A percentile compares a stretch with the other conserved stretches of the same genome.
phyloP scores from a whole-genome alignment of 1,140 invertebrate species.

The Ips typographus region DNA sequence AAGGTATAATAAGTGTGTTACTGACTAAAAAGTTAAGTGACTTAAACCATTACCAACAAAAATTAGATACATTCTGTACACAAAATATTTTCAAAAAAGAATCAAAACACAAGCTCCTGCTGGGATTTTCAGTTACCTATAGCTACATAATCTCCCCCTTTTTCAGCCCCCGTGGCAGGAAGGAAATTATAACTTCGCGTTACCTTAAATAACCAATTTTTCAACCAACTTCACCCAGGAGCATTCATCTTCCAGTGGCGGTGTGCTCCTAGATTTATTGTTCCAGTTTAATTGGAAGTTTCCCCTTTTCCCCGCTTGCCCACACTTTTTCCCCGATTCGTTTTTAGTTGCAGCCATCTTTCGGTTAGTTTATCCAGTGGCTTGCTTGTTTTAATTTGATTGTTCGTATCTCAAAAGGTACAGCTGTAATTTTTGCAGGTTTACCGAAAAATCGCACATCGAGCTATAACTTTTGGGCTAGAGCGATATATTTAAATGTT shows the following conservation, averaged over 20 bases:
- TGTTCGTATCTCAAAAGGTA: too few species aligned
- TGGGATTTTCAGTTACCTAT: too few species aligned
- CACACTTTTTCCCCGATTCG: background rate
- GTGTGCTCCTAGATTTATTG: background rate
- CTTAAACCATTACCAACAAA: too few species aligned
- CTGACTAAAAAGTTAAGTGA: too few species aligned
- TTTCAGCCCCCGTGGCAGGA: background rate
- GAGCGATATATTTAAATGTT: slow-evolving; percentile 18
- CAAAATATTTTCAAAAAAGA: too few species aligned
- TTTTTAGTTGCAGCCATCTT: background rate
- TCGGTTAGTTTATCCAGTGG: too few species aligned
- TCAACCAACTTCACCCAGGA: slow-evolving; percentile 1
- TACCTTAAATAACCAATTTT: background rate
- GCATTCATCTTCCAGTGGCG: slow-evolving; percentile 4
- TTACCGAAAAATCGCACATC: too few species aligned
- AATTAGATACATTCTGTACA: too few species aligned
- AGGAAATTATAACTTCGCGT: background rate
- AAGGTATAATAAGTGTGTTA: too few species aligned
- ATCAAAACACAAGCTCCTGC: too few species aligned
- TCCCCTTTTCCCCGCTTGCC: background rate
- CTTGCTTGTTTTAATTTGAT: too few species aligned
- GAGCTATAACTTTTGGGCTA: background rate
- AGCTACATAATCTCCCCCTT: background rate
- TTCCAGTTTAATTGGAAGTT: slow-evolving; percentile 1
- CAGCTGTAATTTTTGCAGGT: too few species aligned